These are phyloP conservation scores for Acyrthosiphon pisum DNA, from an alignment of 1,140 invertebrate genomes.

Conservation along the genomic window DNA sequence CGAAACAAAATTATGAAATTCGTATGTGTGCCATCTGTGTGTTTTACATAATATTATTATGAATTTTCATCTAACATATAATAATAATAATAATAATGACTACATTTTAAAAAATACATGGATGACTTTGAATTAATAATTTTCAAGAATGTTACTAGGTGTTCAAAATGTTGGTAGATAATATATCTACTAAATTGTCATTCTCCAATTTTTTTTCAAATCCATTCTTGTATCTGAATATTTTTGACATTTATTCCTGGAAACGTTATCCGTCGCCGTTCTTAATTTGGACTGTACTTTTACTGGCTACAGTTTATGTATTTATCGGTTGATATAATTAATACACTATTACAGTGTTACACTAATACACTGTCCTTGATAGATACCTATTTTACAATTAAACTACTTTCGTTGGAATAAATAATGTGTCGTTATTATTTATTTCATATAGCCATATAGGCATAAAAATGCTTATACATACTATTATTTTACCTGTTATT, in stretches of 20 bases:
- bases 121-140: not conserved
- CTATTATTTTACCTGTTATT: too few relatives aligned
- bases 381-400: not conserved
- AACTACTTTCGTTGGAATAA: not conserved
- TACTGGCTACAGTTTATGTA: not conserved
- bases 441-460: too few relatives aligned
- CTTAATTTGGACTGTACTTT: not conserved
- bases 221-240: not conserved
- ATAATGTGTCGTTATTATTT: too few relatives aligned
- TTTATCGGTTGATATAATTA: not conserved
- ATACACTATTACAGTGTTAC: too few relatives aligned
- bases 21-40: not conserved
- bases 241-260: not conserved
- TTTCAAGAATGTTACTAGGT: too few relatives aligned
- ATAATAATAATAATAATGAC: not conserved
- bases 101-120: not conserved
- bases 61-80: too few relatives aligned
- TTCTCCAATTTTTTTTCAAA: not conserved
- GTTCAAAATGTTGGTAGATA: not conserved
- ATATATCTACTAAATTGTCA: not conserved
- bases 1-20: not conserved
- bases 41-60: too few relatives aligned
- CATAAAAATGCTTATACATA: too few relatives aligned
- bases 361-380: not conserved
- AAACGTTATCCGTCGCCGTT: not conserved